Conservation (phyloP, 2,888 invertebrate genomes). For the Melitaea athalia region DNA sequence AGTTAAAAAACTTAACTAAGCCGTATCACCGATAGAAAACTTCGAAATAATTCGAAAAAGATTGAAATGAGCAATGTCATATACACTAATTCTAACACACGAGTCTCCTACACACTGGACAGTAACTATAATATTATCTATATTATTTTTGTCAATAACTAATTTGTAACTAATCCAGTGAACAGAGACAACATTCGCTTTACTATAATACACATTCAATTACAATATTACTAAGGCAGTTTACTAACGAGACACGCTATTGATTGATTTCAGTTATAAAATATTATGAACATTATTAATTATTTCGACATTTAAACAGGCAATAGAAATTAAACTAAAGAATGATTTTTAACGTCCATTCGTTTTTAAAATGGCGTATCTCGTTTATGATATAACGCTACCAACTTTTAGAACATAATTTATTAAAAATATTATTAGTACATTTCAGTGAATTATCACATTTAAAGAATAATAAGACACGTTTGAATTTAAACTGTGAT, state of each 20-base stretch:
- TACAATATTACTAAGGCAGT: constrained; percentile 37
- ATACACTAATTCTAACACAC: constrained; percentile 22
- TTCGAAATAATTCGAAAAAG: constrained; percentile 23
- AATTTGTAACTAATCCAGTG: constrained; percentile 23
- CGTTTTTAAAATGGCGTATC: constrained; percentile 19
- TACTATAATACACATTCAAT: constrained; percentile 28
- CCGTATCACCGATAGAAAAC: constrained; percentile 16
- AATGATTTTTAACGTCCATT: constrained; percentile 4
- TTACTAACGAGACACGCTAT: constrained; percentile 30
- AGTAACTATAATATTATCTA: constrained; percentile 21
- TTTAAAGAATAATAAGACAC: constrained; percentile 7
- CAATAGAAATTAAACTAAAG: background rate
- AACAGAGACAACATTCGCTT: constrained; percentile 18
- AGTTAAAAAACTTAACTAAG: constrained; percentile 23
- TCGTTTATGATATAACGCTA: constrained; percentile 14
- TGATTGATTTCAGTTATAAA: constrained; percentile 11
- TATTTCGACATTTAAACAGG: background rate
- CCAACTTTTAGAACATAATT: constrained; percentile 21
- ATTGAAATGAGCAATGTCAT: constrained; percentile 35
- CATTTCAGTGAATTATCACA: background rate
- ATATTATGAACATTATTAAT: constrained; percentile 4
- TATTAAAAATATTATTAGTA: background rate
- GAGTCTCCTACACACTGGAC: constrained; percentile 25
- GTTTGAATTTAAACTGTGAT: background rate
- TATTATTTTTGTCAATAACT: constrained; percentile 21